phyloP scores from a whole-genome alignment of 2,113 vertebrate species.

The Nymphicus hollandicus region DNA sequence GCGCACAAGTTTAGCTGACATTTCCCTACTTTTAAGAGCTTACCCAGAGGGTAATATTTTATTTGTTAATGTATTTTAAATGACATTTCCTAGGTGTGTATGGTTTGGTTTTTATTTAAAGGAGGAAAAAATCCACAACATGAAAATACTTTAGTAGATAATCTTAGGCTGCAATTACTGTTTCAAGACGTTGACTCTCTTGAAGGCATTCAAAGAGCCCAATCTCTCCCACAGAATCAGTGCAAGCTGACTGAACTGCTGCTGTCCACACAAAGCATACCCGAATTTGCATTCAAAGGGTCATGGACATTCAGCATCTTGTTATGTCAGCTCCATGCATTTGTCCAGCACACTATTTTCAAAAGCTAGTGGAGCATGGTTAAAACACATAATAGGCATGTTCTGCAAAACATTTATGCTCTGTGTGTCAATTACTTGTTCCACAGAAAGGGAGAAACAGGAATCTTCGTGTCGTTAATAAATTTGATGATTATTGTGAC shows the following conservation, averaged over 20 bases:
- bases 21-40: conserved; percentile 14
- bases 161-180: neutral
- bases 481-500: neutral
- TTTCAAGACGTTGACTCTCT: neutral
- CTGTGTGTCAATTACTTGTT: neutral
- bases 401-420: neutral
- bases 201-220: neutral
- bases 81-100: neutral
- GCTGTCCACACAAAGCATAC: neutral
- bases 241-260: neutral
- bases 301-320: neutral
- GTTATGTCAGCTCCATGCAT: neutral
- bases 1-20: neutral
- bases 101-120: neutral
- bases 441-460: neutral
- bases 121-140: neutral
- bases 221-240: neutral
- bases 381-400: neutral
- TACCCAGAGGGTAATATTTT: neutral
- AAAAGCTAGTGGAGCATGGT: neutral
- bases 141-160: neutral
- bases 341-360: neutral
- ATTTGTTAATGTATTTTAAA: neutral
- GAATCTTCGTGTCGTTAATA: neutral
- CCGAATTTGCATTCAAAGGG: neutral